phyloP scores from a whole-genome alignment of 2,888 invertebrate genomes.

The Hirtodrosophila trivittata region DNA sequence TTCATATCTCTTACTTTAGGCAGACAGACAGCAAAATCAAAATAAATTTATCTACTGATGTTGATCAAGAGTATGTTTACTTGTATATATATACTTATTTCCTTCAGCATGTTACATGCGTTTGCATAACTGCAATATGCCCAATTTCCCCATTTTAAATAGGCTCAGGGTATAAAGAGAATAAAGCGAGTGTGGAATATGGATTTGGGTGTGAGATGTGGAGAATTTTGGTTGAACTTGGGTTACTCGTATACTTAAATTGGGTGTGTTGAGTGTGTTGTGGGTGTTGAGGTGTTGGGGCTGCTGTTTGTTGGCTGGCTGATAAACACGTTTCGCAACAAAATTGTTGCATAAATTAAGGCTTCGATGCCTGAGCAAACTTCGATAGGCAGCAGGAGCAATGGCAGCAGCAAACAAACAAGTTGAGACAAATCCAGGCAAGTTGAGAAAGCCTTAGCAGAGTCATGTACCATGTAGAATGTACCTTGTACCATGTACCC shows the following conservation, averaged over 20 bases:
- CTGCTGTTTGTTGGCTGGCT: constrained; percentile 19
- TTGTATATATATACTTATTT: background rate
- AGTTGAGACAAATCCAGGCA: background rate
- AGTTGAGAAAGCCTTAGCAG: background rate
- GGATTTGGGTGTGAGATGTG: background rate
- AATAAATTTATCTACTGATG: too few species aligned
- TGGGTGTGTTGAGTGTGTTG: constrained; percentile 1
- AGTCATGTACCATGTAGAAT: constrained; percentile 13
- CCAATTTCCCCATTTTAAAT: too few species aligned
- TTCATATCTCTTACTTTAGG: too few species aligned
- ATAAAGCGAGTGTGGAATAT: background rate
- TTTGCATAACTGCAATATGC: too few species aligned
- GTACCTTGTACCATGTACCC: background rate
- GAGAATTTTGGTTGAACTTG: background rate
- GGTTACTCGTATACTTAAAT: background rate
- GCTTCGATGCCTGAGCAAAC: constrained; percentile 63
- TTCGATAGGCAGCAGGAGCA: constrained; percentile 40
- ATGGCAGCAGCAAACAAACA: constrained; percentile 21
- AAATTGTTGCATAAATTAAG: constrained; percentile 69
- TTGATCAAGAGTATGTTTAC: background rate
- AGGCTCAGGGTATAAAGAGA: too few species aligned
- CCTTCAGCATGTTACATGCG: too few species aligned
- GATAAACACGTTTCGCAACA: constrained; percentile 68
- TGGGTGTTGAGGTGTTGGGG: background rate
- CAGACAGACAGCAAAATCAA: too few species aligned